Percentiles rank a stretch among this genome's conserved stretches.
Evolutionary conservation across 2,797 vertebrate species (phyloP).

Genomic region (Sandelia bainsii): DNA sequence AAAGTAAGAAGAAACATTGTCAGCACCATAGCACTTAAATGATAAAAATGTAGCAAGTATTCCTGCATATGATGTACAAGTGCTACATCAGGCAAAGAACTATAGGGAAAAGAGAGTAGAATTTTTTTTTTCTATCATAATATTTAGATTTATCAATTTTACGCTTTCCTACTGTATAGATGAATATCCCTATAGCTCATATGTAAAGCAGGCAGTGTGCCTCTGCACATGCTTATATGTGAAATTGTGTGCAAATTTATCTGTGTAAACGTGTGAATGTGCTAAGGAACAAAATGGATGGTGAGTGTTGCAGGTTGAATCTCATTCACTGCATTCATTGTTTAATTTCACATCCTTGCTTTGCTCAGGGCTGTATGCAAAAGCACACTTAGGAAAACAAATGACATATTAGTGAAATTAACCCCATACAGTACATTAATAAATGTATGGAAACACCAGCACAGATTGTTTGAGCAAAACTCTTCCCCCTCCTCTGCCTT

Average conservation of each 20-base stretch:
- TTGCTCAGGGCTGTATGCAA: conserved; percentile 57
- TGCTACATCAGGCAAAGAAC: not conserved
- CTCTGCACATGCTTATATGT: conserved; percentile 14
- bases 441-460: conserved; percentile 40
- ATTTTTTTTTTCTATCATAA: not conserved
- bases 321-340: conserved; percentile 24
- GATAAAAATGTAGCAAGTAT: not conserved
- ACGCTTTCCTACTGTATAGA: conserved; percentile 16
- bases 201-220: not conserved
- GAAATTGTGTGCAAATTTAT: conserved; percentile 28
- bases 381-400: conserved; percentile 52
- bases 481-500: not conserved
- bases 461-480: conserved; percentile 34
- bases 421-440: conserved; percentile 36
- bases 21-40: conserved; percentile 3
- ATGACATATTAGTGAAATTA: conserved; percentile 50
- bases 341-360: conserved; percentile 29
- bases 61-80: conserved; percentile 9
- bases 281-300: not conserved
- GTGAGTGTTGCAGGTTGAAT: not conserved
- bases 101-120: conserved; percentile 1
- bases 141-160: conserved; percentile 39
- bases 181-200: conserved; percentile 10
- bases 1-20: not conserved
- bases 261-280: conserved; percentile 8